These are phyloP conservation scores for Aphelenchoides bicaudatus DNA, from an alignment of 2,888 invertebrate genomes.

Conservation along the genomic window DNA sequence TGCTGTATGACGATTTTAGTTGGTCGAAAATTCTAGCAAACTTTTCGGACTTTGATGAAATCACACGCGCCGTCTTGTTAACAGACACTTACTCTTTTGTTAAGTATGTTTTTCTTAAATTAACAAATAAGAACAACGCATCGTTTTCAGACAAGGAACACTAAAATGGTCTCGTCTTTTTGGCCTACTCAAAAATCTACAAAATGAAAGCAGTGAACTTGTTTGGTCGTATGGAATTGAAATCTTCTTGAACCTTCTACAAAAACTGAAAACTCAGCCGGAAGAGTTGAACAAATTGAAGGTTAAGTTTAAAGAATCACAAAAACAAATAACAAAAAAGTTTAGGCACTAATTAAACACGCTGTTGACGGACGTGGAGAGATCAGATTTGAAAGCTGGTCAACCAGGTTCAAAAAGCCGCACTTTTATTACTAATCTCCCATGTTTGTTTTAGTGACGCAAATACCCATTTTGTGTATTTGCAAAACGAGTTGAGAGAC, in stretches of 20 bases:
- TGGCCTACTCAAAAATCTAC: background rate
- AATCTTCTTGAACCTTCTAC: background rate
- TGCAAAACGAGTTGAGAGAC: background rate
- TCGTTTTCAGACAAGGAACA: background rate
- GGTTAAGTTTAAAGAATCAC: too few species aligned
- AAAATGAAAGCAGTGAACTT: background rate
- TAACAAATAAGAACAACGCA: background rate
- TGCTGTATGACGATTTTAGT: slow-evolving; percentile 20
- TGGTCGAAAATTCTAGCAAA: slow-evolving; percentile 9
- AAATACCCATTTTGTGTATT: background rate
- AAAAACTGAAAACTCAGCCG: background rate
- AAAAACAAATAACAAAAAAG: too few species aligned
- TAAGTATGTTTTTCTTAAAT: background rate
- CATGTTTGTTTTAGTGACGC: slow-evolving; percentile 3
- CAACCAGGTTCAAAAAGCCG: background rate
- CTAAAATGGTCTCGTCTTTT: slow-evolving; percentile 7
- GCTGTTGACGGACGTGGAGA: background rate
- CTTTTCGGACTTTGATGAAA: slow-evolving; percentile 4
- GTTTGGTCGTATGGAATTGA: background rate
- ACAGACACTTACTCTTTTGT: slow-evolving; percentile 12
- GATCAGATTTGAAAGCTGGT: background rate
- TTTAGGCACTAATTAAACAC: too few species aligned
- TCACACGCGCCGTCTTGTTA: slow-evolving; percentile 6
- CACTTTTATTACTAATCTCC: background rate
- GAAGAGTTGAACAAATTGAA: too few species aligned